These are phyloP conservation scores for Monoplex corrugatus DNA, from an alignment of 2,888 invertebrate genomes.

Conservation along the genomic window DNA sequence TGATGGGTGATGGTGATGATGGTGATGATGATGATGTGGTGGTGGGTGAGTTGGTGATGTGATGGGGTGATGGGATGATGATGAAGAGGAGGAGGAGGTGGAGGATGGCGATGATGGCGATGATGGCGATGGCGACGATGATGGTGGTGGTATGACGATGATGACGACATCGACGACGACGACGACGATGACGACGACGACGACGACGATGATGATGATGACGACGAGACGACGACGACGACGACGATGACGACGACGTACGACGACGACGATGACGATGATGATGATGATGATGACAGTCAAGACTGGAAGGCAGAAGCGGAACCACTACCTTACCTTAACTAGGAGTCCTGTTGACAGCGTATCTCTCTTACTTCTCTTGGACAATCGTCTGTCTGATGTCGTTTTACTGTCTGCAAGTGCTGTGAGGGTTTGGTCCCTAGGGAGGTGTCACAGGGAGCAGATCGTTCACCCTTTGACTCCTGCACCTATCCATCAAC, in stretches of 20 bases:
- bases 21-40: neutral
- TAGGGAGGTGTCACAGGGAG: too few relatives aligned
- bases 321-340: too few relatives aligned
- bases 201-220: neutral
- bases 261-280: neutral
- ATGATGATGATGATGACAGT: neutral
- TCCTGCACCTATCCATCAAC: too few relatives aligned
- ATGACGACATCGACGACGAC: neutral
- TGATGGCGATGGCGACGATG: neutral
- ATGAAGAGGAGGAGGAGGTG: neutral
- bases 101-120: neutral
- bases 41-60: too few relatives aligned
- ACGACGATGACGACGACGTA: neutral
- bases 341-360: too few relatives aligned
- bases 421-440: too few relatives aligned
- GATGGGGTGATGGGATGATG: neutral
- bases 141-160: neutral
- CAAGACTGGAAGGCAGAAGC: too few relatives aligned
- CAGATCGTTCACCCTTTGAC: too few relatives aligned
- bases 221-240: neutral
- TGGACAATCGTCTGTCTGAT: too few relatives aligned
- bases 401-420: too few relatives aligned
- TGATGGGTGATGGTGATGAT: neutral
- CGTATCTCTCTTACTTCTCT: too few relatives aligned
- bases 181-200: neutral